phyloP scores from a whole-genome alignment of 1,140 invertebrate species.

The Papilio polyxenes region DNA sequence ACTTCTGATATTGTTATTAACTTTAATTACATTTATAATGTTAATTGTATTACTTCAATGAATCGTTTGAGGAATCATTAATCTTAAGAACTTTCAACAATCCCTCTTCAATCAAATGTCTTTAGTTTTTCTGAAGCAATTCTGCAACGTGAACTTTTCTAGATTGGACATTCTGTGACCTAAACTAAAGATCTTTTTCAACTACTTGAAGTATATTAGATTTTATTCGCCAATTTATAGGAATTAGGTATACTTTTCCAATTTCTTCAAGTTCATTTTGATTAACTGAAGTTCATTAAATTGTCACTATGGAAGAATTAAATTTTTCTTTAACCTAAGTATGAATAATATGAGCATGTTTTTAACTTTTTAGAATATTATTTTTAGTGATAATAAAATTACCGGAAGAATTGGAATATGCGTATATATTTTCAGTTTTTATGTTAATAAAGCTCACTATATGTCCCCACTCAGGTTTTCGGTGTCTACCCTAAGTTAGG shows the following conservation, averaged over 20 bases:
- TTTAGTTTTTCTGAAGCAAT: not conserved
- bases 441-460: no score
- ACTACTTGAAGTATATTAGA: slow-evolving; percentile 1
- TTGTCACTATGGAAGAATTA: no score
- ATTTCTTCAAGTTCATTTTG: not conserved
- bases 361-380: no score
- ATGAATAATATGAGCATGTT: no score
- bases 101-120: slow-evolving; percentile 10
- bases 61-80: not conserved
- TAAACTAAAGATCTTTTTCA: not conserved
- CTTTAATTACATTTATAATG: not conserved
- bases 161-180: slow-evolving; percentile 6
- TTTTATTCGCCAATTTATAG: not conserved
- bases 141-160: slow-evolving; percentile 5
- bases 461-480: no score
- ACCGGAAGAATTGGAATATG: no score
- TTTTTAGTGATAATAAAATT: no score
- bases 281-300: no score
- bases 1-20: no score
- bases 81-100: slow-evolving; percentile 17
- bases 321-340: no score
- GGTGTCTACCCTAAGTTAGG: no score
- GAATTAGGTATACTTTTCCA: not conserved
- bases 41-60: not conserved
- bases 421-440: no score